These are phyloP conservation scores for Drosophila limbata DNA, from an alignment of 2,888 invertebrate species.

Conservation along the genomic window DNA sequence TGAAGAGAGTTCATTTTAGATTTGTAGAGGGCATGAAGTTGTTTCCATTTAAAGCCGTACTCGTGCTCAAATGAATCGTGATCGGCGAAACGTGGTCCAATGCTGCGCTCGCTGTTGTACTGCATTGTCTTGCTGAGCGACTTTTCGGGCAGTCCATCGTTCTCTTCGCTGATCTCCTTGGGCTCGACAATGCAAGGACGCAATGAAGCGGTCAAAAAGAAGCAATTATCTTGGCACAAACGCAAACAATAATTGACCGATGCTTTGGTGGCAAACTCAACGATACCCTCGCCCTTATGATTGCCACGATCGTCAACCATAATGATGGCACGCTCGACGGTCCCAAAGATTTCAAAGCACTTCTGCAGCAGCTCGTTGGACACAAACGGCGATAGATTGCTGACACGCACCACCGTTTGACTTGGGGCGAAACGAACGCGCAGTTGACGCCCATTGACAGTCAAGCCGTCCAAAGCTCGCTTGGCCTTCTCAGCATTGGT, in stretches of 20 bases:
- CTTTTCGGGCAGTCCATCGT: slow-evolving; percentile 95
- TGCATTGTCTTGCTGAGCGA: slow-evolving; percentile 93
- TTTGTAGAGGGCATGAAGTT: slow-evolving; percentile 94
- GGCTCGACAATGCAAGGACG: slow-evolving; percentile 97
- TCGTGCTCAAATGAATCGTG: slow-evolving; percentile 96
- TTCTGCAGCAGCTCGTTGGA: slow-evolving; percentile 97
- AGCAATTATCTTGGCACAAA: slow-evolving; percentile 96
- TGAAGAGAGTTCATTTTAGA: slow-evolving; percentile 94
- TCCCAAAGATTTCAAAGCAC: slow-evolving; percentile 95
- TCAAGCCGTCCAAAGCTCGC: slow-evolving; percentile 94
- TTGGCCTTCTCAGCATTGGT: slow-evolving; percentile 97
- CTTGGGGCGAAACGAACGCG: slow-evolving; percentile 98
- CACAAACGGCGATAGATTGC: slow-evolving; percentile 95
- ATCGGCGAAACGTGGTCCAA: slow-evolving; percentile 95
- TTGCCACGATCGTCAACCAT: slow-evolving; percentile 98
- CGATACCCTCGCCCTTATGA: slow-evolving; percentile 96
- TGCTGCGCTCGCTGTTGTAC: slow-evolving; percentile 91
- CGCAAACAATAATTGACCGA: slow-evolving; percentile 94
- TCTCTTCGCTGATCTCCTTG: slow-evolving; percentile 95
- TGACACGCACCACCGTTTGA: slow-evolving; percentile 95
- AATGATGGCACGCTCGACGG: slow-evolving; percentile 96
- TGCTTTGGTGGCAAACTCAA: slow-evolving; percentile 97
- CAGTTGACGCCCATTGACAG: slow-evolving; percentile 92
- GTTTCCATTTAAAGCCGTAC: slow-evolving; percentile 98
- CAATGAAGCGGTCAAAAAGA: slow-evolving; percentile 94